Base-by-base conservation (phyloP, 2,113 vertebrate genomes). In the Sardina pilchardus region DNA sequence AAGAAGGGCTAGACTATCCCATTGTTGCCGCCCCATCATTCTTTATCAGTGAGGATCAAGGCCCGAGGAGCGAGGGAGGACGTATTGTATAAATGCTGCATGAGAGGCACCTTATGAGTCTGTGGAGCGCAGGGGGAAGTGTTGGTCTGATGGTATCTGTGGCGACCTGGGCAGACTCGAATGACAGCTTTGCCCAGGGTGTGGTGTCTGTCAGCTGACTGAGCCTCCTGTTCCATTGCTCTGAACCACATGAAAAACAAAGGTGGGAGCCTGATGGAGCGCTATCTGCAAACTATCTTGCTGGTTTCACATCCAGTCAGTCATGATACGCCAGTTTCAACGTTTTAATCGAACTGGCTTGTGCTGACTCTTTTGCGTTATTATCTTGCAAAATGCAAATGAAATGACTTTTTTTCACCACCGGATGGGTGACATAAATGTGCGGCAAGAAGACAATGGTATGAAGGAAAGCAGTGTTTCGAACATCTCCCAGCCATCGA, bases 111-210 rank as follows among this genome's bases (percentile, higher is more conserved):
- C n/a, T n/a, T n/a, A n/a, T n/a, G 63, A 67, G 63, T 30, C 21
- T 21, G 6, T 5, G 21, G 19, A 71, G 63, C 1, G 3, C 34
- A 78, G 19, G 19, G 67, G 26, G 43, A 80, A 47, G 24, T 16
- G 12, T 10, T 39, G 71, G 26, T 34, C 34, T 47, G 47, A 50
- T 26, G 63, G 26, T 71, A 83, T 80, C 83, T 81, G 48, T 16
- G 44, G 24, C 48, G 26, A 39, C 43, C 67, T 24, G 81, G 45
- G 34, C 21, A 43, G 85, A 86, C 82, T 71, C 26, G 67, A 86
- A 39, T 67, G 82, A 75, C 67, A 43, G 82, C 44, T 83, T 86
- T 83, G 78, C 43, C 17, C 45, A 78, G 71, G 71, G 71, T 78
- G 71, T 78, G 71, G 71, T 78, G 71, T 3, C 71, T 36, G 34